Evolutionary conservation across 2,888 invertebrate genomes (phyloP).

Genomic region (Cephus pygmeus): DNA sequence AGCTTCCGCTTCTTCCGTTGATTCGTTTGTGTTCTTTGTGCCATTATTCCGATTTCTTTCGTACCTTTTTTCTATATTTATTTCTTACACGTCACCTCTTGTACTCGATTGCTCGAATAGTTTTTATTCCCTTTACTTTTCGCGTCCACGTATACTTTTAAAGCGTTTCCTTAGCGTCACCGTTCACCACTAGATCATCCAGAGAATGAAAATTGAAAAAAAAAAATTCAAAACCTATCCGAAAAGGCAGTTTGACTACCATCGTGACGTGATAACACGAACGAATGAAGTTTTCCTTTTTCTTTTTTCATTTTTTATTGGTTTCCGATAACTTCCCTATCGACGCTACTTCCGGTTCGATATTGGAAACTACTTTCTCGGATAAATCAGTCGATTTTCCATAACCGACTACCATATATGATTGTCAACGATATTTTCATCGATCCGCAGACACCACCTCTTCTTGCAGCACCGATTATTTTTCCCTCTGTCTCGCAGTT

Average conservation of each 20-base stretch:
- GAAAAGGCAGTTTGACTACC: conserved; percentile 1
- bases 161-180: neutral
- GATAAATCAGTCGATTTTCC: neutral
- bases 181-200: neutral
- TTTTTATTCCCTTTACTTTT: neutral
- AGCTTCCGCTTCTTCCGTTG: conserved; percentile 39
- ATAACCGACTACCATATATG: neutral
- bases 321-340: conserved; percentile 10
- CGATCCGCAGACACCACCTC: conserved; percentile 5
- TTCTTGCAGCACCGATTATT: conserved; percentile 15
- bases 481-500: neutral
- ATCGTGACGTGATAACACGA: neutral
- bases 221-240: neutral
- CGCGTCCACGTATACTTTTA: neutral
- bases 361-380: conserved; percentile 4
- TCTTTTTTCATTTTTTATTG: conserved; percentile 27
- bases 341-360: neutral
- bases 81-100: neutral
- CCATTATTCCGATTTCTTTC: neutral
- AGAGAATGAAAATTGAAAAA: neutral
- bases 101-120: neutral
- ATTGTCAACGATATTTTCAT: neutral
- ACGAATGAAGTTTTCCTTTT: neutral
- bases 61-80: neutral
- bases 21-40: conserved; percentile 25